Base-by-base conservation (phyloP, 2,113 vertebrate species). In the Diadophis punctatus region DNA sequence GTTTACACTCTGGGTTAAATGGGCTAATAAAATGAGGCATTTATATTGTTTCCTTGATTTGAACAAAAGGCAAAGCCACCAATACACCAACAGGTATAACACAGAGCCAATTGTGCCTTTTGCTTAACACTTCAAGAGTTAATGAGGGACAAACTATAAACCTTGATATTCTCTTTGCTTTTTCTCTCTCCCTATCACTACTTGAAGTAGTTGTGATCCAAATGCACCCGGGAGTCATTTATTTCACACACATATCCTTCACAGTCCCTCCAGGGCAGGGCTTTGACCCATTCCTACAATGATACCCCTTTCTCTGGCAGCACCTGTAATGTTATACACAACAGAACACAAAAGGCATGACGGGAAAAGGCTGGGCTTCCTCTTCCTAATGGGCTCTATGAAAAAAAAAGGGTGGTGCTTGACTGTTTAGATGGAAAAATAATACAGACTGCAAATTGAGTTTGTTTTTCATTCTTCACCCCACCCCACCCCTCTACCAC, bases 121-220 rank as follows among this genome's bases (percentile, higher is more conserved):
- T 90, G 94, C 0, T 0, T 94, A 96, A 93, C 34, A 52, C 86
- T 93, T 95, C 91, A 95, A 90, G 95, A 96, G 92, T 93, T 97
- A 97, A 97, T 95, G 95, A 97, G 93, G 87, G 93, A 94, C 94
- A 94, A 96, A 94, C 85, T 63, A 60, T 27, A 93, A 94, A 96
- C 43, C 60, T 94, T 93, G 86, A 94, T 0, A 20, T 56, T 95
- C 91, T 95, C 93, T 86, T 30, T 89, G 27, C 23, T 25, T 16
- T 25, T 14, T 2, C 52, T 14, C 46, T 9, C 43, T 51, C 46
- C 9, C 11, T 27, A n/a, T 30, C 80, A 16, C 56, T 92, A 93
- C n/a, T 11, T 0, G 0, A 88, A 96, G 43, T 25, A 55, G 11
- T 80, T 30, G 53, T 56, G 91, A 94, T 56, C 95, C 58, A 95